Base-by-base conservation (phyloP, 2,797 vertebrate genomes). In the Otus scops region DNA sequence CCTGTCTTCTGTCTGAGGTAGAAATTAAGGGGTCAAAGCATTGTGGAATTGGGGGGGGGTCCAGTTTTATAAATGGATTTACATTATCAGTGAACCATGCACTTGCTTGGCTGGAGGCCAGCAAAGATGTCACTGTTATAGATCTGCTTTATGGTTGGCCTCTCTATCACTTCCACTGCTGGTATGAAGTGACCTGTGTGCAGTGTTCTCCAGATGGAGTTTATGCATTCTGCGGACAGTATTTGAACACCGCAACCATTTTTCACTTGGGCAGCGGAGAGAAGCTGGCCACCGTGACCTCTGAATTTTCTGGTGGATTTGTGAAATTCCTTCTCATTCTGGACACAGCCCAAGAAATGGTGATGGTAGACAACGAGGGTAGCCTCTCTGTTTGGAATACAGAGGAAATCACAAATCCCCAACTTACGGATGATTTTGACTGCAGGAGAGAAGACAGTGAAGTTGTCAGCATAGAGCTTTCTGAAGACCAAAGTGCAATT, bases 151-250 rank as follows among this genome's bases (percentile, higher is more conserved):
- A 99, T 0, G 99, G 99, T 9, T 99, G 99, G 99, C 99, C 99
- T 27, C 98, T 99, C 63, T 99, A 99, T 97, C 99, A 99, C 94
- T 99, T 99, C 97, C 99, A 99, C 94, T 99, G 99, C 97, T 99
- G 99, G 99, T 99, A 99, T 0, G 99, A 99, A 97, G 99, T 99
- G 84, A 99, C 99, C 23, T 99, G 99, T 65, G 99, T 99, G 91
- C 99, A 99, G 96, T 99, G 99, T 95, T 99, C 99, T 50, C 99
- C 99, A 75, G 99, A 99, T 13, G 99, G 99, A 76, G 97, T 98
- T 93, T 99, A 99, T 63, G 99, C 99, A 22, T 99, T 99, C 97
- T 99, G 99, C 16, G 99, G 99, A 22, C 99, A 99, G 97, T 99
- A 99, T 96, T 98, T 99, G 93, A 99, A 99, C 97, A 99, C 99